Evolutionary conservation across 2,113 vertebrate genomes (phyloP).

Genomic region (Tachuris rubrigastra): DNA sequence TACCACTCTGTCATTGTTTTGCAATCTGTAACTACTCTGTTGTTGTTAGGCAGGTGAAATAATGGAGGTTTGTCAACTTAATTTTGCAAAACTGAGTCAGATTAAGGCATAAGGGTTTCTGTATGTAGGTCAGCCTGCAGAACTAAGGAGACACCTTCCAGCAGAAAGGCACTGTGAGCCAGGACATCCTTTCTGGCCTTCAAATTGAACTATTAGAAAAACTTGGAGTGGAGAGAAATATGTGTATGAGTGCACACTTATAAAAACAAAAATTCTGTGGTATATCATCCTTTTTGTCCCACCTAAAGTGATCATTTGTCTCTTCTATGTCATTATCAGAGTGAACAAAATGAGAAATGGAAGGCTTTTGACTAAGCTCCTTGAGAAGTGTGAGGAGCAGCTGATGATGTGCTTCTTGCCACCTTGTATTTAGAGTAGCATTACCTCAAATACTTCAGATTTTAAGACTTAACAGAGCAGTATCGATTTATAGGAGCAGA

Average conservation of each 20-base stretch:
- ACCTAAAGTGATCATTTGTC: neutral
- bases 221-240: accelerated
- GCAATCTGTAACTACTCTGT: neutral
- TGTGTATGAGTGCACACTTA: neutral
- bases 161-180: neutral
- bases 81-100: neutral
- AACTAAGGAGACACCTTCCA: neutral
- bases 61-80: neutral
- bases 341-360: neutral
- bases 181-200: neutral
- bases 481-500: neutral
- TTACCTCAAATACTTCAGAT: neutral
- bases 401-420: neutral
- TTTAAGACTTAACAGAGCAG: neutral
- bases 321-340: neutral
- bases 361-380: neutral
- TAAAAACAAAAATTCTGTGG: neutral
- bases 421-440: neutral
- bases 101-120: neutral
- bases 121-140: neutral
- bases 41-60: neutral
- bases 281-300: neutral
- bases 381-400: neutral
- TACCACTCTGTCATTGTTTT: neutral
- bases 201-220: neutral